A percentile compares a stretch with the other conserved stretches of the same genome.
These are phyloP conservation scores for Lydus trimaculatus DNA, from an alignment of 2,888 invertebrate species.

Conservation along the genomic window DNA sequence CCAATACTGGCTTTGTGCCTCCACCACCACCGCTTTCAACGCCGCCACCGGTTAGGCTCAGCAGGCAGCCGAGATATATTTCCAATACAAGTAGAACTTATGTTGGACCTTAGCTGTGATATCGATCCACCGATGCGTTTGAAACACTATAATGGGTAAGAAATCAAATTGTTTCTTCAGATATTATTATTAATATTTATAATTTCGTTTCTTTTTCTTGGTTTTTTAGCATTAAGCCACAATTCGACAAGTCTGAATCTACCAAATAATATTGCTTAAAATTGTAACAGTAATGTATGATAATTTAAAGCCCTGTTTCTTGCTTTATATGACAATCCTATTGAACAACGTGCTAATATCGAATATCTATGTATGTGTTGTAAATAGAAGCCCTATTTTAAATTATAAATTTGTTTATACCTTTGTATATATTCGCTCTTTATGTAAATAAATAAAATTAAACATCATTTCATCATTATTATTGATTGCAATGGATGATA, in stretches of 20 bases:
- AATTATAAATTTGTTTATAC: slow-evolving; percentile 49
- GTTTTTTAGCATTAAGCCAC: slow-evolving; percentile 43
- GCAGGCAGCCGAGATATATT: slow-evolving; percentile 59
- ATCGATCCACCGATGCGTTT: slow-evolving; percentile 31
- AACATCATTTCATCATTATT: slow-evolving; percentile 3
- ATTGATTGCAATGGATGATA: neutral
- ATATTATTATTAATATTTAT: too few species aligned
- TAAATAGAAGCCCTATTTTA: slow-evolving; percentile 47
- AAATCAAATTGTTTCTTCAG: slow-evolving; percentile 6
- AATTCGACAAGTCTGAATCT: slow-evolving; percentile 51
- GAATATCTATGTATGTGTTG: slow-evolving; percentile 44
- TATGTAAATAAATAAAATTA: slow-evolving; percentile 44
- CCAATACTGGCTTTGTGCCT: slow-evolving; percentile 60
- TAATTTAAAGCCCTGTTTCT: slow-evolving; percentile 20
- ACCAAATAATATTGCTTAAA: slow-evolving; percentile 50
- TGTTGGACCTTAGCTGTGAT: slow-evolving; percentile 59
- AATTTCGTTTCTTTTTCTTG: neutral
- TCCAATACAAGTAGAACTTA: slow-evolving; percentile 53
- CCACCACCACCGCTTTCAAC: slow-evolving; percentile 58
- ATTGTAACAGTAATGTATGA: slow-evolving; percentile 23
- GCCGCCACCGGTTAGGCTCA: slow-evolving; percentile 59
- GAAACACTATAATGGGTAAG: slow-evolving; percentile 17
- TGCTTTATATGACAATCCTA: slow-evolving; percentile 51
- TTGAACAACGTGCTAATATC: slow-evolving; percentile 44
- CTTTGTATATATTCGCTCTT: slow-evolving; percentile 51